Conservation (phyloP, 2,113 vertebrate species). For the Zingel zingel region DNA sequence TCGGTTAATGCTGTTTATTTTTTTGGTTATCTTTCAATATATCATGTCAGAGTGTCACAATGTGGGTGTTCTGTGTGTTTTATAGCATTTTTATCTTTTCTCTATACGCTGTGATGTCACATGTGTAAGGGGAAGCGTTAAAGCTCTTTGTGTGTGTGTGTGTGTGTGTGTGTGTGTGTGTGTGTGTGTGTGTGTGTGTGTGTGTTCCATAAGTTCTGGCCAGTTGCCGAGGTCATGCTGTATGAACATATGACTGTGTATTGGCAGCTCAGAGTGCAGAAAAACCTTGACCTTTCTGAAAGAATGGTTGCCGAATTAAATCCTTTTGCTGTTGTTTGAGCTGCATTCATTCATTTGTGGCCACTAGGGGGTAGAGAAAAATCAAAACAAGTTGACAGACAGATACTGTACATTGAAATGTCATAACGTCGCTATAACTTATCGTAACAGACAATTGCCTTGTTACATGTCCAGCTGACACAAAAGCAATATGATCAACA, state of each 20-base stretch:
- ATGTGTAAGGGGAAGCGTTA: background rate
- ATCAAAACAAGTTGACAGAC: background rate
- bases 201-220: slow-evolving; percentile 8
- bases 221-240: background rate
- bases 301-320: background rate
- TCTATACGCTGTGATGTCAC: too few species aligned
- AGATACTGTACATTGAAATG: background rate
- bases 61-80: background rate
- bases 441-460: too few species aligned
- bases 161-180: background rate
- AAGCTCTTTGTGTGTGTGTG: slow-evolving; percentile 2
- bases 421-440: background rate
- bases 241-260: slow-evolving; percentile 22
- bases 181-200: background rate
- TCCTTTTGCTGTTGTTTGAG: background rate
- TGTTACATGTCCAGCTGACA: background rate
- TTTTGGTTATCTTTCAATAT: background rate
- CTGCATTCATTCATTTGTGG: background rate
- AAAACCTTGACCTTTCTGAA: background rate
- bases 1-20: too few species aligned
- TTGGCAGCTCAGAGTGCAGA: background rate
- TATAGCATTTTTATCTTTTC: background rate
- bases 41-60: background rate
- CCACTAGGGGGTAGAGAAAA: background rate
- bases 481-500: background rate